phyloP scores from a whole-genome alignment of 2,797 vertebrate species.

The Phylloscopus collybita region DNA sequence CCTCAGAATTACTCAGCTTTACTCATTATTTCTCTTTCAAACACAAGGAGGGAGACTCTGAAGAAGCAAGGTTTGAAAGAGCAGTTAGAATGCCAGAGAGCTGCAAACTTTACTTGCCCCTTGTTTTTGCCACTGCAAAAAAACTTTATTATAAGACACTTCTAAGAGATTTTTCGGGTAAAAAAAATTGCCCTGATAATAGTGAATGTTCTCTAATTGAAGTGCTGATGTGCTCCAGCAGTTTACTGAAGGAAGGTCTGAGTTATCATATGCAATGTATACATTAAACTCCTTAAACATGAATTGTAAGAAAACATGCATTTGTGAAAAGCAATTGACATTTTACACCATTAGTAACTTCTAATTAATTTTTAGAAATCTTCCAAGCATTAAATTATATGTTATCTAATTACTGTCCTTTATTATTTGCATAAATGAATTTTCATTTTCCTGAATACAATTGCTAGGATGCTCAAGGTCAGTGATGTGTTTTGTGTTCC shows the following conservation, averaged over 20 bases:
- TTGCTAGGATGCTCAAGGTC: conserved; percentile 41
- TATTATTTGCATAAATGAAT: conserved; percentile 43
- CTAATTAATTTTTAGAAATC: conserved; percentile 51
- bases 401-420: conserved; percentile 34
- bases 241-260: background rate
- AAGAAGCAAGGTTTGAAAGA: background rate
- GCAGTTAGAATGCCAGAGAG: background rate
- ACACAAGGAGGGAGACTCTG: background rate
- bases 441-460: conserved; percentile 49
- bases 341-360: conserved; percentile 8
- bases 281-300: background rate
- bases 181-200: background rate
- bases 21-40: background rate
- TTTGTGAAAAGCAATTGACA: conserved; percentile 10
- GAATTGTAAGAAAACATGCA: background rate
- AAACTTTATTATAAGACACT: background rate
- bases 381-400: conserved; percentile 29
- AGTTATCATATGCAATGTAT: background rate
- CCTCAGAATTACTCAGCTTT: background rate
- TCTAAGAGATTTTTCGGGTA: background rate
- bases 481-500: background rate
- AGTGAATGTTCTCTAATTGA: background rate
- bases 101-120: background rate
- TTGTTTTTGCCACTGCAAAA: background rate
- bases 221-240: background rate